These are phyloP conservation scores for Thera obeliscata DNA, from an alignment of 2,888 invertebrate genomes.

Conservation along the genomic window DNA sequence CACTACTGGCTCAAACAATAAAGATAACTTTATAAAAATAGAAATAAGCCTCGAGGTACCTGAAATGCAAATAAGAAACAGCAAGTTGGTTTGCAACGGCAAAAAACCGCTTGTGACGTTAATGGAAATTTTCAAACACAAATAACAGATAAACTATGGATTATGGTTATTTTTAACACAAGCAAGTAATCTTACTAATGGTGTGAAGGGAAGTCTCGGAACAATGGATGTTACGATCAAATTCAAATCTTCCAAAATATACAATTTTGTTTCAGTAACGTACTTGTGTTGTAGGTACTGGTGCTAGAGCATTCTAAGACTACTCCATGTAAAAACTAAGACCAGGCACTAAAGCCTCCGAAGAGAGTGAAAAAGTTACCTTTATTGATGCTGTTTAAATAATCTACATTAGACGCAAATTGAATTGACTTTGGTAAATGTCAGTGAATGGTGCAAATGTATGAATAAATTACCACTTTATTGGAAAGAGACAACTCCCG, in stretches of 20 bases:
- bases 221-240: neutral
- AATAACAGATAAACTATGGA: neutral
- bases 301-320: no score
- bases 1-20: neutral
- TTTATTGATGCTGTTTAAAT: no score
- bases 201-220: neutral
- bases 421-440: no score
- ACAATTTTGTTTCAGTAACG: neutral
- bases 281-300: no score
- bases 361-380: no score
- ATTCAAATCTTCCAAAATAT: neutral
- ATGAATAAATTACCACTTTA: neutral
- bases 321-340: no score
- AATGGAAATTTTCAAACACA: constrained; percentile 19
- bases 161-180: neutral
- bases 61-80: constrained; percentile 1
- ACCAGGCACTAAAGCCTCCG: no score
- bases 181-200: neutral
- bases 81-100: neutral
- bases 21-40: no score
- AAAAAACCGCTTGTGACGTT: constrained; percentile 6
- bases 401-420: no score
- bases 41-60: neutral
- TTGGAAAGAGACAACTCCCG: neutral
- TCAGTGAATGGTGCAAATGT: no score